phyloP scores from a whole-genome alignment of 1,140 invertebrate species.

The Megalopta genalis region DNA sequence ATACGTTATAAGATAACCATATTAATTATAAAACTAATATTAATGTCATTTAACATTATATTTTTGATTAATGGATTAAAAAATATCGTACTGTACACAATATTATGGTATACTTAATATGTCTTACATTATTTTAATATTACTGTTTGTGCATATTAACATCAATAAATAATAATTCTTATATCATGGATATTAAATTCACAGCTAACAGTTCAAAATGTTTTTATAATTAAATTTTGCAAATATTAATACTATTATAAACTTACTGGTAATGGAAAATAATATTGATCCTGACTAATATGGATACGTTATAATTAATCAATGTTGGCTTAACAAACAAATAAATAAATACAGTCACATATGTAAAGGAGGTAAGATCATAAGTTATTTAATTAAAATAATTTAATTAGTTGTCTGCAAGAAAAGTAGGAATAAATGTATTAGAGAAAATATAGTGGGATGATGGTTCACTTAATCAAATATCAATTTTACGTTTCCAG shows the following conservation, averaged over 20 bases:
- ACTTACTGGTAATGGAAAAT: background rate
- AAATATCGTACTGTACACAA: constrained; percentile 19
- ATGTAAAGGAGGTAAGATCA: background rate
- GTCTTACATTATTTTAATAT: constrained; percentile 26
- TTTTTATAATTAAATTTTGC: background rate
- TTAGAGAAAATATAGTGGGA: background rate
- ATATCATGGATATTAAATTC: background rate
- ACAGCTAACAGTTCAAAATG: constrained; percentile 6
- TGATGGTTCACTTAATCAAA: background rate
- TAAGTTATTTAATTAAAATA: background rate
- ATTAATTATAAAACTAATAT: constrained; percentile 2
- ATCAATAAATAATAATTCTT: constrained; percentile 15
- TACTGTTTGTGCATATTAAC: constrained; percentile 34
- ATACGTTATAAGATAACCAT: constrained; percentile 2
- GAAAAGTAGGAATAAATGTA: constrained; percentile 11
- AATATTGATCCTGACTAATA: constrained; percentile 4
- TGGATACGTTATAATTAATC: constrained; percentile 19
- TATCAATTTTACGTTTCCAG: constrained; percentile 80
- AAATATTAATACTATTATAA: constrained; percentile 10
- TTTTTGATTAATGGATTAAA: constrained; percentile 14
- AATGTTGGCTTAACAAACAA: constrained; percentile 6
- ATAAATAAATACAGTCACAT: constrained; percentile 19
- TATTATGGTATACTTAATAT: background rate
- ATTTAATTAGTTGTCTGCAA: background rate
- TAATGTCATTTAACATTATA: background rate